phyloP scores from a whole-genome alignment of 2,888 invertebrate species.

The Priocnemis perturbator region DNA sequence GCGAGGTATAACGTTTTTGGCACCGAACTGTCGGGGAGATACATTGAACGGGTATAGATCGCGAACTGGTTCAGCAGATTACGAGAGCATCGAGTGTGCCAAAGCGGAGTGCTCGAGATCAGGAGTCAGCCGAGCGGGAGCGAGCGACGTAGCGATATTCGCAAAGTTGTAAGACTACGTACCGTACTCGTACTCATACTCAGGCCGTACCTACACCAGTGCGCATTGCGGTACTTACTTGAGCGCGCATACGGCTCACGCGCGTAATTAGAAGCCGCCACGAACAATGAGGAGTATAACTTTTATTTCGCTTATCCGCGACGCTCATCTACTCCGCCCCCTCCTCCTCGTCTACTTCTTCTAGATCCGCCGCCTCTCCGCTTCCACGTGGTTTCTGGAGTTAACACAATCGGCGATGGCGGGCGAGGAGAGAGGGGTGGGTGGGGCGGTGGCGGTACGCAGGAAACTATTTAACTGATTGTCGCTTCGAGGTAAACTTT shows the following conservation, averaged over 20 bases:
- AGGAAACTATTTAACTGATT: conserved; percentile 67
- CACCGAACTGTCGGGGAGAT: too few species aligned
- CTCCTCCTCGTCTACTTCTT: conserved; percentile 32
- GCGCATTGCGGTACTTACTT: conserved; percentile 29
- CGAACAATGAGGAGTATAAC: conserved; percentile 72
- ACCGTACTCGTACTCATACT: neutral
- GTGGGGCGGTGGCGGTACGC: conserved; percentile 24
- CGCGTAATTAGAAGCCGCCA: conserved; percentile 70
- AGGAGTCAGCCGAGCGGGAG: neutral
- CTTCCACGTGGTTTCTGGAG: conserved; percentile 23
- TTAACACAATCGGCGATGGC: conserved; percentile 31
- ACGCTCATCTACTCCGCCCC: conserved; percentile 61
- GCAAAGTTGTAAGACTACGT: conserved; percentile 20
- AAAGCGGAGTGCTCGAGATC: neutral
- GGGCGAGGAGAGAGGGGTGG: neutral
- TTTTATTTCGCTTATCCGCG: conserved; percentile 72
- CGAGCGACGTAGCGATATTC: neutral
- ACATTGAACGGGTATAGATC: too few species aligned
- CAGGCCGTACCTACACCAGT: neutral
- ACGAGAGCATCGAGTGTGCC: neutral
- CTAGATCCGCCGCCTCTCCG: conserved; percentile 24
- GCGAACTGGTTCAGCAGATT: too few species aligned
- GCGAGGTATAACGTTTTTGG: too few species aligned
- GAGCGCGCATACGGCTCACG: conserved; percentile 45
- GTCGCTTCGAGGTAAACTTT: conserved; percentile 60